These are phyloP conservation scores for Ligdia adustata DNA, from an alignment of 2,888 invertebrate genomes.

Conservation along the genomic window DNA sequence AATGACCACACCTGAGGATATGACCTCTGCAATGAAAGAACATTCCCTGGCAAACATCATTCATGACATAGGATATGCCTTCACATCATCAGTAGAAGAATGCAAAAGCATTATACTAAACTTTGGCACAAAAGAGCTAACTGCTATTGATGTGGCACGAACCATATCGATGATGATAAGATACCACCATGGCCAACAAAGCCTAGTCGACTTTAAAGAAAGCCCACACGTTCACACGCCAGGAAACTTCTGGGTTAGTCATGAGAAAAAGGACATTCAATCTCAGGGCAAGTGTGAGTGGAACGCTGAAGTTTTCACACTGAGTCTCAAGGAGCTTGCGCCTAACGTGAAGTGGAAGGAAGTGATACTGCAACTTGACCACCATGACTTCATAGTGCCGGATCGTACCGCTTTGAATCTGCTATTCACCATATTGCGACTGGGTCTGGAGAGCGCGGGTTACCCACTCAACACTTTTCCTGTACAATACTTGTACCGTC, in stretches of 20 bases:
- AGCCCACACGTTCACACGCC: slow-evolving; percentile 89
- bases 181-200: too few species aligned
- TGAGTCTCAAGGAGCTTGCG: slow-evolving; percentile 94
- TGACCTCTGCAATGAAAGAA: slow-evolving; percentile 86
- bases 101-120: slow-evolving; percentile 93
- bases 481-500: slow-evolving; percentile 93
- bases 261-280: slow-evolving; percentile 81
- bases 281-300: slow-evolving; percentile 86
- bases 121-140: slow-evolving; percentile 92
- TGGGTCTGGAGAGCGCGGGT: slow-evolving; percentile 91
- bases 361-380: slow-evolving; percentile 95
- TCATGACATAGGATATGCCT: slow-evolving; percentile 95
- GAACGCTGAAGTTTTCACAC: slow-evolving; percentile 97
- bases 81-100: slow-evolving; percentile 93
- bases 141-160: slow-evolving; percentile 93
- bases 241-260: slow-evolving; percentile 86
- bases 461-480: slow-evolving; percentile 91
- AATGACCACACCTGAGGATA: slow-evolving; percentile 86
- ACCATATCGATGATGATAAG: slow-evolving; percentile 94
- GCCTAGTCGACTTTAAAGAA: slow-evolving; percentile 81
- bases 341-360: slow-evolving; percentile 96
- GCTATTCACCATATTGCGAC: slow-evolving; percentile 91
- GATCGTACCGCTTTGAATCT: slow-evolving; percentile 93
- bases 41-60: slow-evolving; percentile 94
- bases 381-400: slow-evolving; percentile 94